Evolutionary conservation across 2,113 vertebrate genomes (phyloP).

Genomic region (Hippocampus mohnikei): DNA sequence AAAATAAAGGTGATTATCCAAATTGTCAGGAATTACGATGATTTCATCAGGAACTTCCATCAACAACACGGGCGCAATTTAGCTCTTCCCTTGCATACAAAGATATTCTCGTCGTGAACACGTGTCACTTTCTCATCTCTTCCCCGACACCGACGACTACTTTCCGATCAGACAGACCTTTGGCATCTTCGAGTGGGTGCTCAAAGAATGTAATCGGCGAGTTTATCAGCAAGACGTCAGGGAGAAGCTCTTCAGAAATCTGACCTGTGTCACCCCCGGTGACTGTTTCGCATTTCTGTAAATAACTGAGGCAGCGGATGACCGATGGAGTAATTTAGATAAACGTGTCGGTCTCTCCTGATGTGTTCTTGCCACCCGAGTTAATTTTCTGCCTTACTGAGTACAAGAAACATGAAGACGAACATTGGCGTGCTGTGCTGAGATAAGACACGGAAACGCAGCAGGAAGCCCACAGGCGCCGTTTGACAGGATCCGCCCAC

Average conservation of each 20-base stretch:
- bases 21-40: no score
- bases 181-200: neutral
- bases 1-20: no score
- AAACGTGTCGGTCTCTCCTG: constrained; percentile 31
- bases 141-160: no score
- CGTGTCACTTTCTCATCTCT: no score
- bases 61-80: no score
- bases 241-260: neutral
- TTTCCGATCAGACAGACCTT: no score
- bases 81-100: no score
- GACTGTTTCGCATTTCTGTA: neutral
- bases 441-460: constrained; percentile 40
- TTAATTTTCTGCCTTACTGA: constrained; percentile 74
- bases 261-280: neutral
- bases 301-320: neutral
- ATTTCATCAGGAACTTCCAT: no score
- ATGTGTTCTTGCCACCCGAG: constrained; percentile 42
- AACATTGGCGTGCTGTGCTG: constrained; percentile 36
- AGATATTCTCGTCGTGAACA: no score
- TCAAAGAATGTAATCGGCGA: neutral
- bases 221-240: no score
- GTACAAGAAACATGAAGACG: constrained; percentile 55
- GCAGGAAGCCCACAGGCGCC: constrained; percentile 26
- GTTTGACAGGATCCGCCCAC: constrained; percentile 26
- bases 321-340: constrained; percentile 20